phyloP scores from a whole-genome alignment of 2,888 invertebrate species.

The Diarsia dahlii region DNA sequence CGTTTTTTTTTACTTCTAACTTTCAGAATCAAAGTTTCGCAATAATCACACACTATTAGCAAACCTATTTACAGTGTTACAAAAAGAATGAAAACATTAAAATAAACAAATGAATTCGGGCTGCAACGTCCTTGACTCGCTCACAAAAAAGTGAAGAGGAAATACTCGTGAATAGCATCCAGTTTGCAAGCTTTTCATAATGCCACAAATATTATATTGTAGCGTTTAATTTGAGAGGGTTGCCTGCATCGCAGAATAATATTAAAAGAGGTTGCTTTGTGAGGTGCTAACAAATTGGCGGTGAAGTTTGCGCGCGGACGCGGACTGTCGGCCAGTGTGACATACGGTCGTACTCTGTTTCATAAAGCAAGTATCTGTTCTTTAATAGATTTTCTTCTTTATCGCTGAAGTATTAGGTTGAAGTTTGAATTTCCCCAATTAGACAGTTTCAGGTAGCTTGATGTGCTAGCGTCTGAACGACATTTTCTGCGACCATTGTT shows the following conservation, averaged over 20 bases:
- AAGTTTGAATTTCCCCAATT: too few relatives aligned
- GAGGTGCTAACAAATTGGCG: slow-evolving; percentile 85
- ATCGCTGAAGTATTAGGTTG: too few relatives aligned
- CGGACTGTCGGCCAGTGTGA: slow-evolving; percentile 51
- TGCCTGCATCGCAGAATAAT: slow-evolving; percentile 76
- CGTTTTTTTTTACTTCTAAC: background rate
- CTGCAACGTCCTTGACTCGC: slow-evolving; percentile 33
- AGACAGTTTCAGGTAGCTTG: too few relatives aligned
- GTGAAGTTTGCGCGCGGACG: slow-evolving; percentile 70
- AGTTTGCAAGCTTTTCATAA: slow-evolving; percentile 66
- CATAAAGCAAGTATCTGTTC: background rate
- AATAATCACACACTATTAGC: background rate
- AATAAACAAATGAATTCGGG: slow-evolving; percentile 41
- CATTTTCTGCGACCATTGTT: too few relatives aligned
- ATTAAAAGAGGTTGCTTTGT: slow-evolving; percentile 85
- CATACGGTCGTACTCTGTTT: slow-evolving; percentile 28
- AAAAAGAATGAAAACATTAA: slow-evolving; percentile 7
- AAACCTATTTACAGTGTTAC: background rate
- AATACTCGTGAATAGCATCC: slow-evolving; percentile 59
- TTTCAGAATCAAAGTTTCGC: background rate
- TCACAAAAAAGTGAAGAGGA: slow-evolving; percentile 48
- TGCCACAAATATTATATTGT: slow-evolving; percentile 75
- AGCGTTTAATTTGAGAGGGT: slow-evolving; percentile 82
- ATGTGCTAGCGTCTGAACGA: too few relatives aligned
- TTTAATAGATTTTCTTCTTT: too few relatives aligned